Evolutionary conservation across 2,113 vertebrate genomes (phyloP), one percentile per base, ranked within the genome.

Genomic region (Leuciscus idus): DNA sequence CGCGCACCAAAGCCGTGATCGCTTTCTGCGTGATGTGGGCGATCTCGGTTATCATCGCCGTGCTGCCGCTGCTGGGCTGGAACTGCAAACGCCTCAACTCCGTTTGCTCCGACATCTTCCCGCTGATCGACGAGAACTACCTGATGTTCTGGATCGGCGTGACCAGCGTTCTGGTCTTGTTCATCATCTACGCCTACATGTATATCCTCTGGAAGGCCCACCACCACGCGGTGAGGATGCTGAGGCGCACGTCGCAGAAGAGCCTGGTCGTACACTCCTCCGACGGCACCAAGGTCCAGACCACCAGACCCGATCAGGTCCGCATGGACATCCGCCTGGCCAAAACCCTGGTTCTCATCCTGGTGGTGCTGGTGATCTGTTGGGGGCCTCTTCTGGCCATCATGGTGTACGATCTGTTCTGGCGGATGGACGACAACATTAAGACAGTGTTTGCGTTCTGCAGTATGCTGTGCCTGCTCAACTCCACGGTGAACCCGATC

Each of bases 161-260:
- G 79, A 99, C 98, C 90, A 98, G 95, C 2, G 90, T 98, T 78
- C 95, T 99, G 90, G 93, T 99, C 92, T 93, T 99, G 86, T 99
- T 99, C 91, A 99, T 99, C 81, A 96, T 99, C 90, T 99, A 99
- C 76, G 98, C 98, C 1, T 99, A 99, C 93, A 97, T 99, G 93
- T 99, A 98, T 91, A 99, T 99, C 89, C 95, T 99, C 91, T 99
- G 98, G 98, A 99, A 98, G 92, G 98, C 98, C 0, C 98, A 99
- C 92, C 96, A 96, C 93, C 98, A 99, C 0, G 97, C 98, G 0
- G 96, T 99, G 61, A 96, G 97, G 81, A 99, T 99, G 98, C 92
- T 99, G 80, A 97, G 98, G 89, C 97, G 98, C 1, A 95, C 97
- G 88, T 98, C 98, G 0, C 98, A 99, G 94, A 99, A 99, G 90